Percentiles rank a stretch among this genome's conserved stretches.
Conservation (phyloP, 1,140 invertebrate species). For the Ceratina australensis region DNA sequence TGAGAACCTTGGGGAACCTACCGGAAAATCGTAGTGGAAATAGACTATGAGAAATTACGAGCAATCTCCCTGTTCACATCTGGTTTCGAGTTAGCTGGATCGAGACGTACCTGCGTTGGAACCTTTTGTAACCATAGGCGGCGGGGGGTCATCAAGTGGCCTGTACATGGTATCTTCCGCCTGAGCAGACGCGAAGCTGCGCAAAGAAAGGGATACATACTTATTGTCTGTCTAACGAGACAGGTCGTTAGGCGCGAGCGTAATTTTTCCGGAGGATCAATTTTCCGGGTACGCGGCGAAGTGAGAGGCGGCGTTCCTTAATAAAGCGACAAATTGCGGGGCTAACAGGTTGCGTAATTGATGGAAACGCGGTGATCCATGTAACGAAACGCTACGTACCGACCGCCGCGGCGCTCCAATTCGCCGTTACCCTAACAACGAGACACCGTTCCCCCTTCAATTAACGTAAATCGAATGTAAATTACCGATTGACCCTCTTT, state of each 20-base stretch:
- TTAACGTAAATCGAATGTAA: background rate
- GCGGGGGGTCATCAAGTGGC: constrained; percentile 87
- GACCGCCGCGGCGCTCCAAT: background rate
- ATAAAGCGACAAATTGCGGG: constrained; percentile 28
- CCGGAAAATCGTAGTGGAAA: no score
- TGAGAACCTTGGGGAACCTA: no score
- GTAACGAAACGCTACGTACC: background rate
- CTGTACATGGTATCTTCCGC: constrained; percentile 87
- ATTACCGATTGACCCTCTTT: background rate
- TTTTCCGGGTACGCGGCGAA: constrained; percentile 2
- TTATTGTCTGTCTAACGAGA: constrained; percentile 17
- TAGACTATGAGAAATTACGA: no score
- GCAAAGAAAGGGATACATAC: constrained; percentile 65
- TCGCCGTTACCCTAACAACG: background rate
- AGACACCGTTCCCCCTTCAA: no score
- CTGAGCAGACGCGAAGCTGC: constrained; percentile 85
- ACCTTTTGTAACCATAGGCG: constrained; percentile 87
- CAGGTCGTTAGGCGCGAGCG: constrained; percentile 20
- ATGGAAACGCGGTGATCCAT: constrained; percentile 21
- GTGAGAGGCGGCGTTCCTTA: background rate
- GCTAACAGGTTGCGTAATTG: constrained; percentile 33
- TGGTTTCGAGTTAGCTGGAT: background rate
- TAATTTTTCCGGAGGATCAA: constrained; percentile 20
- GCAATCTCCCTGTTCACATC: no score
- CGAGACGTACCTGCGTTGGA: constrained; percentile 82